Percentiles rank a stretch among this genome's conserved stretches.
Conservation (phyloP, 2,113 vertebrate genomes). For the Pseudopodoces humilis region DNA sequence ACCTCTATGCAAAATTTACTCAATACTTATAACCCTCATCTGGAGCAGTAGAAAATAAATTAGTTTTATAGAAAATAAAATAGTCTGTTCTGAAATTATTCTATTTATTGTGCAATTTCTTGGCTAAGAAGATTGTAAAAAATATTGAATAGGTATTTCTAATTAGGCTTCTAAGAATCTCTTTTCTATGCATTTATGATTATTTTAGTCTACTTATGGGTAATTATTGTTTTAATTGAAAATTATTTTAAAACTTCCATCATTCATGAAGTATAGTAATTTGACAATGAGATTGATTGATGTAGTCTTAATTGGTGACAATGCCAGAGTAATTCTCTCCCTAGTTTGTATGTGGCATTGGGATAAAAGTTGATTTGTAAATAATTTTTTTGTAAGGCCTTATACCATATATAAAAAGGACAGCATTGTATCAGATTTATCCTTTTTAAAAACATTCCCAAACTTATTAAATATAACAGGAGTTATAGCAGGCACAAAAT, state of each 20-base stretch:
- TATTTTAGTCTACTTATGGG: neutral
- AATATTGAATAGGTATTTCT: neutral
- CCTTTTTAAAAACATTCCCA: fast-evolving
- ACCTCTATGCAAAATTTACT: neutral
- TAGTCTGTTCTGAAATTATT: neutral
- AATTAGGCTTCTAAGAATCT: neutral
- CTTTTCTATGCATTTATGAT: neutral
- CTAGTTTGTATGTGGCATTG: neutral
- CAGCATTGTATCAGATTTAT: neutral
- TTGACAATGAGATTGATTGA: neutral
- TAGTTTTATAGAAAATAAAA: neutral
- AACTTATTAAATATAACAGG: neutral
- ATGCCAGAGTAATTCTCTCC: neutral
- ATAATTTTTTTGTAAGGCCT: neutral
- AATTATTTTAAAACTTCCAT: neutral
- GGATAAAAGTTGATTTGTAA: neutral
- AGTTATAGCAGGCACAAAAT: neutral
- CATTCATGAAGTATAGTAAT: neutral
- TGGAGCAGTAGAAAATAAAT: neutral
- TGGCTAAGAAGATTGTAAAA: neutral
- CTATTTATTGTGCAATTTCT: neutral
- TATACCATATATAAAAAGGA: neutral
- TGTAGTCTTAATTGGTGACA: neutral
- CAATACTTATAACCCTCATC: neutral
- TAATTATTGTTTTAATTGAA: neutral